Conservation (phyloP, 2,797 vertebrate genomes). For the Hylomyscus alleni region DNA sequence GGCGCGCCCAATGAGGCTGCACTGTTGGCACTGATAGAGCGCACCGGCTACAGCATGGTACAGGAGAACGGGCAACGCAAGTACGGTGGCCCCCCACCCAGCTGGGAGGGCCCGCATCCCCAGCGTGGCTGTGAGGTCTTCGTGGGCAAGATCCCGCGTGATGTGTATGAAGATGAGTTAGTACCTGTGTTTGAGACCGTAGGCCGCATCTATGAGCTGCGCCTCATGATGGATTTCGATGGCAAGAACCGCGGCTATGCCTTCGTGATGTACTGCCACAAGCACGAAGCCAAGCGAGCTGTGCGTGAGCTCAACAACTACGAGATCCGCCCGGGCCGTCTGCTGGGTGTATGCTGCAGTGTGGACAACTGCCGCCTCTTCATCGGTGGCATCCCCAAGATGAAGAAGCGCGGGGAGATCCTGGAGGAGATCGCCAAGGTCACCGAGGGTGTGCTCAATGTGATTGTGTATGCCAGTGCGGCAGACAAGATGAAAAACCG, state of each 20-base stretch:
- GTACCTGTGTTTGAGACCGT: slow-evolving; percentile 97
- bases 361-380: slow-evolving; percentile 99
- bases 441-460: slow-evolving; percentile 97
- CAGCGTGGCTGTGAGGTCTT: slow-evolving; percentile 98
- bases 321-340: slow-evolving; percentile 96
- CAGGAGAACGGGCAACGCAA: slow-evolving; percentile 99
- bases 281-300: slow-evolving; percentile 96
- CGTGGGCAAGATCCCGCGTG: slow-evolving; percentile 98
- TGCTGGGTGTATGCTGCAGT: slow-evolving; percentile 98
- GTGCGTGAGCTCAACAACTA: slow-evolving; percentile 99
- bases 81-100: slow-evolving; percentile 96
- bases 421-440: slow-evolving; percentile 99
- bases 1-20: slow-evolving; percentile 95
- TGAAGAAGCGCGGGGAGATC: slow-evolving; percentile 99
- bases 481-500: slow-evolving; percentile 99
- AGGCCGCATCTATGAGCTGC: slow-evolving; percentile 99
- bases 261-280: slow-evolving; percentile 98
- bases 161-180: slow-evolving; percentile 98
- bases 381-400: slow-evolving; percentile 99
- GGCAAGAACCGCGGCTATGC: slow-evolving; percentile 99
- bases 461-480: slow-evolving; percentile 98
- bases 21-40: slow-evolving; percentile 95
- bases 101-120: slow-evolving; percentile 95
- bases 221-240: slow-evolving; percentile 99
- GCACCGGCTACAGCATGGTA: slow-evolving; percentile 96